A percentile compares a stretch with the other conserved stretches of the same genome.
These are phyloP conservation scores for Eupithecia centaureata DNA, from an alignment of 2,888 invertebrate species.

Conservation along the genomic window DNA sequence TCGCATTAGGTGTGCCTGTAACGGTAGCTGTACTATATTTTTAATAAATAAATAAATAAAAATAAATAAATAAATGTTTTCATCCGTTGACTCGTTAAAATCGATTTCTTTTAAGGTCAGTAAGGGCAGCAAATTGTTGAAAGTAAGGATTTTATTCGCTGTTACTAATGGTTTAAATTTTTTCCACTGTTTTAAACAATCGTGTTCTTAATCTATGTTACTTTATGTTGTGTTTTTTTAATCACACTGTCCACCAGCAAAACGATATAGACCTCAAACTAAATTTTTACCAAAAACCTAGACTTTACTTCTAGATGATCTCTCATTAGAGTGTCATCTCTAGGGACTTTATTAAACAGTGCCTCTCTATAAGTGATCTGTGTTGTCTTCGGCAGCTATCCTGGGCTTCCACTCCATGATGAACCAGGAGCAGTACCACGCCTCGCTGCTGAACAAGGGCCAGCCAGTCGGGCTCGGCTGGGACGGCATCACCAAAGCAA, in stretches of 20 bases:
- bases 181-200: too few relatives aligned
- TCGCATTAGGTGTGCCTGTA: too few relatives aligned
- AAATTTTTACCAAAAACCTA: not conserved
- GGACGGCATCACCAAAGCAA: conserved; percentile 97
- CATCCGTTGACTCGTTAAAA: too few relatives aligned
- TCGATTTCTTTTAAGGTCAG: too few relatives aligned
- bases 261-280: too few relatives aligned
- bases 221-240: not conserved
- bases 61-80: too few relatives aligned
- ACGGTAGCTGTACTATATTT: too few relatives aligned
- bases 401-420: conserved; percentile 99
- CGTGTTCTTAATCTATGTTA: not conserved
- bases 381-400: conserved; percentile 88
- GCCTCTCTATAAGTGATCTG: not conserved
- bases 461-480: conserved; percentile 95
- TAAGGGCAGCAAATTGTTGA: too few relatives aligned
- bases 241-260: not conserved
- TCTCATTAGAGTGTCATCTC: too few relatives aligned
- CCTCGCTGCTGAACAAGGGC: conserved; percentile 95
- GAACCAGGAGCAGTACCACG: conserved; percentile 99
- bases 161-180: too few relatives aligned
- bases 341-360: not conserved
- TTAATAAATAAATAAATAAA: too few relatives aligned
- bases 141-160: too few relatives aligned
- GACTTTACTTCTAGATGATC: not conserved